Evolutionary conservation across 2,888 invertebrate species (phyloP).

Genomic region (Rapana venosa): DNA sequence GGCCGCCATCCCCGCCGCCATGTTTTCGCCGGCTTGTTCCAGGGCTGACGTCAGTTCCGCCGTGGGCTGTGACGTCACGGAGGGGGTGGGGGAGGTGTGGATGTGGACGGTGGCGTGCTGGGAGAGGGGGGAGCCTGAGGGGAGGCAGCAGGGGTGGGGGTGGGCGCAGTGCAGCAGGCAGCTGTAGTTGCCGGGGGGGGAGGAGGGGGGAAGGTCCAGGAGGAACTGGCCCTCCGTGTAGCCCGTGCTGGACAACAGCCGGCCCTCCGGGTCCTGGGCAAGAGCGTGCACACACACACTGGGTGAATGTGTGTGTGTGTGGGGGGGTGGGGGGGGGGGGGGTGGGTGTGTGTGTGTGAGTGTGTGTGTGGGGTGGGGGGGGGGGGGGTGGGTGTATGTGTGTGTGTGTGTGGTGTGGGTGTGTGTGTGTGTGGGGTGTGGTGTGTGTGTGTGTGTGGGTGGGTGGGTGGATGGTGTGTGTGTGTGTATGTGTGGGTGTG

Average conservation of each 20-base stretch:
- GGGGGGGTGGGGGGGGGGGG: background rate
- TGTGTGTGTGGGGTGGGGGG: too few relatives aligned
- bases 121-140: constrained; percentile 3
- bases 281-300: background rate
- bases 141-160: constrained; percentile 19
- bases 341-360: too few relatives aligned
- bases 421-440: too few relatives aligned
- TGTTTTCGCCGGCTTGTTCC: constrained; percentile 11
- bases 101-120: background rate
- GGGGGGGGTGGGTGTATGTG: too few relatives aligned
- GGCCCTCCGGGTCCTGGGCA: constrained; percentile 9
- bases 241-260: constrained; percentile 22
- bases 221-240: background rate
- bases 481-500: background rate
- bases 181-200: constrained; percentile 28
- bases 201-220: constrained; percentile 12
- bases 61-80: background rate
- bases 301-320: background rate
- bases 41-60: constrained; percentile 10
- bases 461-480: background rate
- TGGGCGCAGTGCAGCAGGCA: constrained; percentile 14
- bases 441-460: too few relatives aligned
- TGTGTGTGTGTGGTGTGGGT: too few relatives aligned
- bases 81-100: background rate
- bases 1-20: constrained; percentile 25